Percentiles rank a stretch among this genome's conserved stretches.
Evolutionary conservation across 2,113 vertebrate genomes (phyloP).

Genomic region (Rhegmatorhina hoffmannsi): DNA sequence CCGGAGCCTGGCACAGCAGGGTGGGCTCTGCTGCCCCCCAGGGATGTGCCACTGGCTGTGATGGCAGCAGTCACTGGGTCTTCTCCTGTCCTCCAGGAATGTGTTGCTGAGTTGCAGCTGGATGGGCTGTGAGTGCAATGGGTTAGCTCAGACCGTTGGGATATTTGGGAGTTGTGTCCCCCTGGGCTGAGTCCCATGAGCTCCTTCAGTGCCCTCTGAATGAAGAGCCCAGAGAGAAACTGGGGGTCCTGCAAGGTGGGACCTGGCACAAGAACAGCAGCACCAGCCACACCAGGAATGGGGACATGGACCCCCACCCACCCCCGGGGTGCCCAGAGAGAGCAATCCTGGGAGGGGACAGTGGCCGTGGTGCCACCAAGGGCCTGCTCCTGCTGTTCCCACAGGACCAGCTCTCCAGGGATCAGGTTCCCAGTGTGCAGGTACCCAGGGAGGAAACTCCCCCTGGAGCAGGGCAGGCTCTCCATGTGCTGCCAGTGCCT

Average conservation of each 20-base stretch:
- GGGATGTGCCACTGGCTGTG: background rate
- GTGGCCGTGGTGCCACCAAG: fast-evolving
- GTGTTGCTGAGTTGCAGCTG: background rate
- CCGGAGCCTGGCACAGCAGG: background rate
- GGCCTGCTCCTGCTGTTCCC: background rate
- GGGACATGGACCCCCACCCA: background rate
- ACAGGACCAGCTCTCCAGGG: background rate
- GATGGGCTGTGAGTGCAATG: fast-evolving
- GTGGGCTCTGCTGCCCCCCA: background rate
- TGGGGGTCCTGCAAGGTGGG: fast-evolving
- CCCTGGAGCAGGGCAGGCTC: too few species aligned
- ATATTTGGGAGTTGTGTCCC: too few species aligned
- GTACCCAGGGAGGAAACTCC: too few species aligned
- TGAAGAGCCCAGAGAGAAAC: background rate
- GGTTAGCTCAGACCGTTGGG: fast-evolving
- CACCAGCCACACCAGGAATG: background rate
- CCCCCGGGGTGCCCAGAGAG: fast-evolving
- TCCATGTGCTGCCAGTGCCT: fast-evolving
- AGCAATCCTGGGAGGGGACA: fast-evolving
- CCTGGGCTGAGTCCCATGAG: background rate
- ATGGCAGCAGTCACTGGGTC: background rate
- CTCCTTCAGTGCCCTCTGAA: background rate
- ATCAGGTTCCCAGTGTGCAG: background rate
- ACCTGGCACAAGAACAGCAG: fast-evolving
- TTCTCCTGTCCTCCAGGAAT: background rate